phyloP scores from a whole-genome alignment of 2,888 invertebrate genomes.

The Temnothorax unifasciatus region DNA sequence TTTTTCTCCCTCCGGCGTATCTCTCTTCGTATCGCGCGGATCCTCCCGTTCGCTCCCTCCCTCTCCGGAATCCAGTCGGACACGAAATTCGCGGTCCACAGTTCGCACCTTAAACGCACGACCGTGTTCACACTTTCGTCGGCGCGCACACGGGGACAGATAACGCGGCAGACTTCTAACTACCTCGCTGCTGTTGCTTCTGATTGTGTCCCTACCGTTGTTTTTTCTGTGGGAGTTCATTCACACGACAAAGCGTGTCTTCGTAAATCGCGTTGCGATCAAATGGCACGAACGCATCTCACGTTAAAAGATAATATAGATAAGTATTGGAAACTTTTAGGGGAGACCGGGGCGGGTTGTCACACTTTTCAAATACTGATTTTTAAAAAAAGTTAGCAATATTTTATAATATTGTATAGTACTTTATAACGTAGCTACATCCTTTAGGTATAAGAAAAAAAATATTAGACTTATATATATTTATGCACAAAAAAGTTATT shows the following conservation, averaged over 20 bases:
- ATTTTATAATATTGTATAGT: too few relatives aligned
- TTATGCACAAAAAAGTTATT: too few relatives aligned
- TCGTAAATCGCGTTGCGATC: background rate
- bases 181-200: conserved; percentile 37
- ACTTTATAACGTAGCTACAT: too few relatives aligned
- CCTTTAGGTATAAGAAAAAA: too few relatives aligned
- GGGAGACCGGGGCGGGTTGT: too few relatives aligned
- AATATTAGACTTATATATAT: too few relatives aligned
- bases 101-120: conserved; percentile 59
- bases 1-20: conserved; percentile 58
- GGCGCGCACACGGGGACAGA: conserved; percentile 49
- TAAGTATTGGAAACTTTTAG: background rate
- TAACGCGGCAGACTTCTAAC: conserved; percentile 62
- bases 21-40: conserved; percentile 48
- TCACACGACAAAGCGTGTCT: background rate
- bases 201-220: conserved; percentile 39
- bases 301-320: background rate
- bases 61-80: conserved; percentile 64
- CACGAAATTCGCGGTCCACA: conserved; percentile 68
- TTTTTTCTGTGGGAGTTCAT: conserved; percentile 24
- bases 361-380: too few relatives aligned
- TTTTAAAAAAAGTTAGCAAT: too few relatives aligned
- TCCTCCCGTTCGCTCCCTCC: background rate
- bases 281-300: conserved; percentile 5
- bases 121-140: conserved; percentile 54